Percentiles rank a stretch among this genome's conserved stretches.
phyloP scores from a whole-genome alignment of 2,797 vertebrate species.

The Smutsia gigantea region DNA sequence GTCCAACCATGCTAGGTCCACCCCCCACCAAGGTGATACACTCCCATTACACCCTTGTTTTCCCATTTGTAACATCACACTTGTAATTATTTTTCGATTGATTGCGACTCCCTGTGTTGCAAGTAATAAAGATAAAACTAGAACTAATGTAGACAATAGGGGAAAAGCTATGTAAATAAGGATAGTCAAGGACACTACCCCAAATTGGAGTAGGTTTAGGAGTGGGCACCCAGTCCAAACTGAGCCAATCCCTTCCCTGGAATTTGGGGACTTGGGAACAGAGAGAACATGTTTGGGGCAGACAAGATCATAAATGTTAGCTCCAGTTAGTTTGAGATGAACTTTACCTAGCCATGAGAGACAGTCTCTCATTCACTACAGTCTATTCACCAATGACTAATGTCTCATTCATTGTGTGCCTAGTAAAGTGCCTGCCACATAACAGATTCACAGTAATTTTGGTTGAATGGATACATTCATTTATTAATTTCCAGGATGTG shows the following conservation, averaged over 20 bases:
- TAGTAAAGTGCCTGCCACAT: not conserved
- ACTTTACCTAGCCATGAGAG: not conserved
- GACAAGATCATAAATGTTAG: constrained; percentile 48
- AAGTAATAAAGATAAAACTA: constrained; percentile 31
- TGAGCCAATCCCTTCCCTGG: not conserved
- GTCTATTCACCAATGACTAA: not conserved
- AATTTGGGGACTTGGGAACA: constrained; percentile 35
- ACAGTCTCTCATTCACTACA: not conserved
- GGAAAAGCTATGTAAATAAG: not conserved
- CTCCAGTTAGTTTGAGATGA: constrained; percentile 4
- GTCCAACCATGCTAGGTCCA: not conserved
- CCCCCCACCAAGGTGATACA: not conserved
- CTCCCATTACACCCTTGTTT: not conserved
- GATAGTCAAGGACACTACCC: not conserved
- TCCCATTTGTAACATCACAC: not conserved
- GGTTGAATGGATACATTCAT: constrained; percentile 30
- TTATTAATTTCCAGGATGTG: constrained; percentile 2
- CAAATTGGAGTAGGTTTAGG: not conserved
- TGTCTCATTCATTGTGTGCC: not conserved
- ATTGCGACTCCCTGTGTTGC: not conserved
- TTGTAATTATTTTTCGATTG: constrained; percentile 36
- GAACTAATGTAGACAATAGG: not conserved
- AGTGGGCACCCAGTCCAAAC: not conserved
- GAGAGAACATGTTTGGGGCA: not conserved
- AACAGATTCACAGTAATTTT: not conserved